These are phyloP conservation scores for Neotragus moschatus DNA, from an alignment of 2,113 vertebrate species.

Conservation along the genomic window DNA sequence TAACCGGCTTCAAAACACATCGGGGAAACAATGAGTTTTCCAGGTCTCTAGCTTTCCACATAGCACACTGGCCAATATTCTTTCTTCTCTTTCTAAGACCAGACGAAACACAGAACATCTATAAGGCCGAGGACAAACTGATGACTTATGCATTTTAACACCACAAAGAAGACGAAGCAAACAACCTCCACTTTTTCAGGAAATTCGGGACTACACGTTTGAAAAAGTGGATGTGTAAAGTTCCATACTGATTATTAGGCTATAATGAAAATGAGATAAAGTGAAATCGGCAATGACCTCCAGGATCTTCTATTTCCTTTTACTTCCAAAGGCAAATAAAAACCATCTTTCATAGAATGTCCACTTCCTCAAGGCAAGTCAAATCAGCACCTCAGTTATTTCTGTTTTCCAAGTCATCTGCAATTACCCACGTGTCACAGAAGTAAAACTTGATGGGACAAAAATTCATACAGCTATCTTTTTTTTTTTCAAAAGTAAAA, in stretches of 20 bases:
- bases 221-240: not conserved
- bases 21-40: constrained; percentile 78
- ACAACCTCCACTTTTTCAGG: not conserved
- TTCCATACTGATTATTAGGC: not conserved
- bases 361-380: not conserved
- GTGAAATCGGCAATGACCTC: not conserved
- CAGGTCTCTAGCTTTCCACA: constrained; percentile 73
- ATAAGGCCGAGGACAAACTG: not conserved
- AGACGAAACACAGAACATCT: constrained; percentile 30
- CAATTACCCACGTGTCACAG: not conserved
- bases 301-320: not conserved
- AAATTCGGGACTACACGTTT: constrained; percentile 17
- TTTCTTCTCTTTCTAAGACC: constrained; percentile 55
- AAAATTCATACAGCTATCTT: not conserved
- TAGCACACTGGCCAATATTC: constrained; percentile 57
- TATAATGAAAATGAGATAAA: not conserved
- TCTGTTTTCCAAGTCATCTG: not conserved
- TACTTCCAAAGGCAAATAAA: constrained; percentile 25
- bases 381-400: not conserved
- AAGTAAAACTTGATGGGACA: not conserved
- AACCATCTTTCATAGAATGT: not conserved
- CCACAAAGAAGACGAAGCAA: not conserved
- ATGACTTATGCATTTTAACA: constrained; percentile 48
- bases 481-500: not conserved
- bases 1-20: constrained; percentile 75